Conservation (phyloP, 2,113 vertebrate species). For the Ursus arctos region DNA sequence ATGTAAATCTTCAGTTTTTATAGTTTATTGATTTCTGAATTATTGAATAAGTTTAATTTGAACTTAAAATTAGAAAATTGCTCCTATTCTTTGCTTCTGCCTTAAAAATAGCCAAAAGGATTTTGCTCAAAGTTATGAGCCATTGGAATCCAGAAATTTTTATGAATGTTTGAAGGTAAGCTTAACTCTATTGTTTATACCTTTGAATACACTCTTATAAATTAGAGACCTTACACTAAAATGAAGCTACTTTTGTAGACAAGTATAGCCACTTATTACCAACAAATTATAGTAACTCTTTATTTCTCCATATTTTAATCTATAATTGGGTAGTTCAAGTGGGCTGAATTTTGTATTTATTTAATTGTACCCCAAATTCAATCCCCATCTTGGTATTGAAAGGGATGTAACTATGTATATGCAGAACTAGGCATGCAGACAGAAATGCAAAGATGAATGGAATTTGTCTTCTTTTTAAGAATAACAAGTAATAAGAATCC, state of each 20-base stretch:
- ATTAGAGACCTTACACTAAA: background rate
- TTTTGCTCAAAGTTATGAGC: slow-evolving; percentile 49
- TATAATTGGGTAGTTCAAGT: background rate
- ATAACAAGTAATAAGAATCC: background rate
- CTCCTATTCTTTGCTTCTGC: background rate
- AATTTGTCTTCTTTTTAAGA: background rate
- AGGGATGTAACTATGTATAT: background rate
- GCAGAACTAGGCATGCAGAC: background rate
- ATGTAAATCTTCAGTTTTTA: slow-evolving; percentile 50
- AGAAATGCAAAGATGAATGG: background rate
- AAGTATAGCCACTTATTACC: background rate
- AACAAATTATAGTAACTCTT: background rate
- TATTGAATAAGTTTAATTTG: slow-evolving; percentile 59
- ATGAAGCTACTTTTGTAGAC: background rate
- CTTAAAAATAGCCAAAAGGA: slow-evolving; percentile 58
- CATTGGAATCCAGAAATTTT: slow-evolving; percentile 49
- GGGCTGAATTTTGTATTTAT: background rate
- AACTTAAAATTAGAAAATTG: slow-evolving; percentile 59
- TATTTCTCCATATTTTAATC: background rate
- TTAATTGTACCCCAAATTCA: background rate
- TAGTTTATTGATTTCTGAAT: slow-evolving; percentile 68
- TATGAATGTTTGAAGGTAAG: background rate
- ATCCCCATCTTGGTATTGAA: background rate
- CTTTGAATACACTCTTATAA: background rate
- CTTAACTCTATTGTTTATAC: slow-evolving; percentile 28